phyloP scores from a whole-genome alignment of 2,113 vertebrate species.

The Vidua chalybeata region DNA sequence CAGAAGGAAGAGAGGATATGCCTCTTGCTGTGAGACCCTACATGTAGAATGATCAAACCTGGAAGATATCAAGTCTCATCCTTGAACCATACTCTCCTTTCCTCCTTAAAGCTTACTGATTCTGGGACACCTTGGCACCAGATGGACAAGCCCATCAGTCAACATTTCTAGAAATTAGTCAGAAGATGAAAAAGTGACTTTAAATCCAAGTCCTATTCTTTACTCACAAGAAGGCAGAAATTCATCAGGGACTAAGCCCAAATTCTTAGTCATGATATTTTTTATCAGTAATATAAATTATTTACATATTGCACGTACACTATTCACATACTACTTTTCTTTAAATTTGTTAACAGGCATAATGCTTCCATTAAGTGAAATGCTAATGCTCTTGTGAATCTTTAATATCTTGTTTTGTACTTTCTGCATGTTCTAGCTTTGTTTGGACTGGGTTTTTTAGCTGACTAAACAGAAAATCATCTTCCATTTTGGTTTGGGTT shows the following conservation, averaged over 20 bases:
- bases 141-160: neutral
- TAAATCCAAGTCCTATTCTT: neutral
- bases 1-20: neutral
- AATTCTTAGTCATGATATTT: neutral
- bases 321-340: neutral
- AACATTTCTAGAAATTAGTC: neutral
- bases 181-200: neutral
- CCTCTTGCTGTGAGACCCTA: neutral
- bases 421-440: neutral
- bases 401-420: neutral
- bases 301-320: neutral
- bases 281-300: neutral
- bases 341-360: neutral
- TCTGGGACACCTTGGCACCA: neutral
- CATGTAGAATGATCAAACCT: neutral
- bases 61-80: neutral
- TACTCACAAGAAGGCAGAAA: neutral
- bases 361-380: neutral
- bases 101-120: neutral
- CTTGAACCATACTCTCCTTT: neutral
- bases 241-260: neutral
- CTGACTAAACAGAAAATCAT: neutral
- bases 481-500: neutral
- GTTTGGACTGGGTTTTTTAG: neutral
- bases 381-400: neutral